Evolutionary conservation across 2,888 invertebrate genomes (phyloP).

Genomic region (Therioaphis trifolii): DNA sequence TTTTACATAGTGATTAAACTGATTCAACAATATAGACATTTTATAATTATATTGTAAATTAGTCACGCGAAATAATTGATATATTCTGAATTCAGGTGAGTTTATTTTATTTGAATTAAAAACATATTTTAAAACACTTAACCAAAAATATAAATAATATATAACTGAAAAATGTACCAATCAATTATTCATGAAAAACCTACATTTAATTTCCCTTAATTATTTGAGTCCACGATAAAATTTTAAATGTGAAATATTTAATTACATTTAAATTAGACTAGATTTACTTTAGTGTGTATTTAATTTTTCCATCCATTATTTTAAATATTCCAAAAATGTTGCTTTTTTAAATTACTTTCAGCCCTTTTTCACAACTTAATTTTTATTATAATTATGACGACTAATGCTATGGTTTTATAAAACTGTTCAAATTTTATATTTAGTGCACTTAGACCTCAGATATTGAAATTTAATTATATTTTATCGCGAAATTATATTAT

Average conservation of each 20-base stretch:
- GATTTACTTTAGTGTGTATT: not conserved
- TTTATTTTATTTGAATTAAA: too few relatives aligned
- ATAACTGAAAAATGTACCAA: not conserved
- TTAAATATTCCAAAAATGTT: constrained; percentile 11
- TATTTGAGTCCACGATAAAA: too few relatives aligned
- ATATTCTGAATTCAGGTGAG: not conserved
- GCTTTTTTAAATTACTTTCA: not conserved
- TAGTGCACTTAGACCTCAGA: too few relatives aligned
- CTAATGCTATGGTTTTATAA: too few relatives aligned
- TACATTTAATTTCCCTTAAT: too few relatives aligned
- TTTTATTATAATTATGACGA: not conserved
- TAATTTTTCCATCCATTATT: constrained; percentile 9
- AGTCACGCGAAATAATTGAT: constrained; percentile 11
- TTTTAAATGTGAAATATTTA: constrained; percentile 12
- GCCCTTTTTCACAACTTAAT: not conserved
- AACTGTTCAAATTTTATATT: too few relatives aligned
- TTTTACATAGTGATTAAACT: constrained; percentile 7
- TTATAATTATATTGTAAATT: not conserved
- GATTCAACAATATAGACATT: not conserved
- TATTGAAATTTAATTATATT: not conserved
- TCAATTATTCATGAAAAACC: too few relatives aligned
- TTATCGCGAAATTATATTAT: not conserved
- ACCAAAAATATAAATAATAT: too few relatives aligned
- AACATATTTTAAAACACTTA: too few relatives aligned
- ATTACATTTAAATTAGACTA: constrained; percentile 25